Evolutionary conservation across 2,888 invertebrate genomes (phyloP).

Genomic region (Mythimna vitellina): DNA sequence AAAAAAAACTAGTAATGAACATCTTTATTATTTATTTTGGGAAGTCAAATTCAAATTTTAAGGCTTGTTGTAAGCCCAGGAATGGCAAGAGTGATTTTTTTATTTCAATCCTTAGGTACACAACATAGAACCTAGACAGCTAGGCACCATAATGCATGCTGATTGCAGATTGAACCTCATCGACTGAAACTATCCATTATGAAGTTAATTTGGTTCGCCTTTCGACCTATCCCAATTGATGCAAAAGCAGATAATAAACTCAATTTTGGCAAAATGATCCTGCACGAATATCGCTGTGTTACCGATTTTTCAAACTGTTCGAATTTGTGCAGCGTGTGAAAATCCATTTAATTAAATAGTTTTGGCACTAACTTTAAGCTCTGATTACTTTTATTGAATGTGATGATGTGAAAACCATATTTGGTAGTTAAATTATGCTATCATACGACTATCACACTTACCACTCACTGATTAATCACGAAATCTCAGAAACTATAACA

Average conservation of each 20-base stretch:
- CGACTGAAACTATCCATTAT: constrained; percentile 12
- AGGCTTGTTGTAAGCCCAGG: no score
- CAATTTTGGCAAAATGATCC: constrained; percentile 18
- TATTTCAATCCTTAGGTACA: background rate
- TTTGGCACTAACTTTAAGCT: background rate
- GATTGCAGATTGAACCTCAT: constrained; percentile 5
- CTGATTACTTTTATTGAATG: background rate
- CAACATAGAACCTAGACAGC: background rate
- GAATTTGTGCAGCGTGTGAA: background rate
- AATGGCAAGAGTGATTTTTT: background rate
- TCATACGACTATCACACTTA: no score
- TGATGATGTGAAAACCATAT: no score
- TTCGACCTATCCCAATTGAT: constrained; percentile 30
- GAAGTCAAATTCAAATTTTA: no score
- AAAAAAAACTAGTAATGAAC: no score
- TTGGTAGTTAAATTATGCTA: no score
- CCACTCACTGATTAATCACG: no score
- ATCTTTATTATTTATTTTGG: no score
- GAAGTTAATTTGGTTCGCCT: constrained; percentile 5
- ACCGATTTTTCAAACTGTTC: background rate
- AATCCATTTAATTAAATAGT: background rate
- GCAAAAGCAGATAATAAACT: constrained; percentile 35
- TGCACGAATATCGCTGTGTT: background rate
- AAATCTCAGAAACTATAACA: no score
- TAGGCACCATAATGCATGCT: background rate